Base-by-base conservation (phyloP, 2,113 vertebrate species). In the Antechinus flavipes region DNA sequence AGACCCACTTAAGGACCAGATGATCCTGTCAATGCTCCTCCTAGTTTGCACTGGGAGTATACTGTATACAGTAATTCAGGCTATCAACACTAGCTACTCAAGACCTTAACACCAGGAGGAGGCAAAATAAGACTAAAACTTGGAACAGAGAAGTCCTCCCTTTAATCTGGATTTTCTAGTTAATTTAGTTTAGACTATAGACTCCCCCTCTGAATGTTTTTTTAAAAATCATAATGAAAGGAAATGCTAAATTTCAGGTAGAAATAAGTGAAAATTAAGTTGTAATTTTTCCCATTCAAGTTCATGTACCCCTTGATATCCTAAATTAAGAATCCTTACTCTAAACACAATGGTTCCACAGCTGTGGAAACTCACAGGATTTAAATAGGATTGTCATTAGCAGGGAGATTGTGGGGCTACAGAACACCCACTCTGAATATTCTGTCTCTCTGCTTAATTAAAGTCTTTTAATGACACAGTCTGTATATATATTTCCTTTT, bases 401-500 rank as follows among this genome's bases (percentile, higher is more conserved):
- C 90, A 8, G 91, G 49, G 25, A 97, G 95, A 90, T 95, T 97
- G 68, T 96, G 95, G 49, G 49, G 47, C 96, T 97, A 47, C 10
- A 95, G 42, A 91, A 93, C 53, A 90, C 93, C 76, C 97, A 9
- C 76, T 90, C 91, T 93, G 94, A 95, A 95, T 96, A 97, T 89
- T 2, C 90, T 94, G 55, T 84, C 35, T 96, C 89, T 97, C 27
- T 24, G 94, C 76, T 95, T 97, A 97, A 98, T 97, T 97, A 94
- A 98, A 97, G 54, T 97, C 26, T 98, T 89, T 96, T 98, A 96
- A 96, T 94, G 93, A 98, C 94, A 94, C 56, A 94, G 94, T 93
- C 91, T 96, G 91, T 76, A 95, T 96, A 95, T 96, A 91, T 94
- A 96, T 95, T 95, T 96, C 93, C 84, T 97, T 96, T 97, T 49